These are phyloP conservation scores for Pseudanteris insignis DNA, from an alignment of 2,888 invertebrate species.

Conservation along the genomic window DNA sequence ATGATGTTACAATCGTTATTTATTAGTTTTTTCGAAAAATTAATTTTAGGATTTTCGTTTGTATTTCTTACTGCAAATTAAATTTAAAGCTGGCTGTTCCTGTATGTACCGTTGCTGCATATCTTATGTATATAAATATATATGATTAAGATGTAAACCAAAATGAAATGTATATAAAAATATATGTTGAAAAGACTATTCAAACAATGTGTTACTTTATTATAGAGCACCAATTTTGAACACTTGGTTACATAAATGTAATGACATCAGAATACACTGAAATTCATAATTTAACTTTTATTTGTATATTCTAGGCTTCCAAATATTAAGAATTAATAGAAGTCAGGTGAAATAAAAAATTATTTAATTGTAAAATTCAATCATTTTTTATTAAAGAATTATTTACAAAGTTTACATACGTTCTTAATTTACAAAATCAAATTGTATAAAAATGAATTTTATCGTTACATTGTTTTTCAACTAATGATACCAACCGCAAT, in stretches of 20 bases:
- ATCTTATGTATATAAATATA: conserved; percentile 63
- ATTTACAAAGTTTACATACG: conserved; percentile 27
- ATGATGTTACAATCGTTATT: too few species aligned
- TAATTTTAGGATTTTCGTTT: too few species aligned
- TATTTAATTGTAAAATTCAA: conserved; percentile 10
- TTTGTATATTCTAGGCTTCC: too few species aligned
- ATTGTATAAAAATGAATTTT: conserved; percentile 31
- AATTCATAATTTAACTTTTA: too few species aligned
- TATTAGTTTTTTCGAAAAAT: too few species aligned
- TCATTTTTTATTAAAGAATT: conserved; percentile 30
- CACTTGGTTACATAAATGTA: too few species aligned
- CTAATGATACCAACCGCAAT: conserved; percentile 12
- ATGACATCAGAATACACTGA: too few species aligned
- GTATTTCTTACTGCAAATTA: too few species aligned
- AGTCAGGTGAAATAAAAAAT: neutral
- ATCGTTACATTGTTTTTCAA: conserved; percentile 7
- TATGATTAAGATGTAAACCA: conserved; percentile 53
- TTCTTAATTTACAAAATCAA: conserved; percentile 32
- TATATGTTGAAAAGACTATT: conserved; percentile 20
- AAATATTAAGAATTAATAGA: neutral
- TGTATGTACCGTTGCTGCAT: conserved; percentile 56
- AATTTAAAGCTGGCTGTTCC: conserved; percentile 61
- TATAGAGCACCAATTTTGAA: too few species aligned
- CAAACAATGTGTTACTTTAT: neutral
- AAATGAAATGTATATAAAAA: conserved; percentile 44